Base-by-base conservation (phyloP, 2,888 invertebrate genomes). In the Boloria selene region DNA sequence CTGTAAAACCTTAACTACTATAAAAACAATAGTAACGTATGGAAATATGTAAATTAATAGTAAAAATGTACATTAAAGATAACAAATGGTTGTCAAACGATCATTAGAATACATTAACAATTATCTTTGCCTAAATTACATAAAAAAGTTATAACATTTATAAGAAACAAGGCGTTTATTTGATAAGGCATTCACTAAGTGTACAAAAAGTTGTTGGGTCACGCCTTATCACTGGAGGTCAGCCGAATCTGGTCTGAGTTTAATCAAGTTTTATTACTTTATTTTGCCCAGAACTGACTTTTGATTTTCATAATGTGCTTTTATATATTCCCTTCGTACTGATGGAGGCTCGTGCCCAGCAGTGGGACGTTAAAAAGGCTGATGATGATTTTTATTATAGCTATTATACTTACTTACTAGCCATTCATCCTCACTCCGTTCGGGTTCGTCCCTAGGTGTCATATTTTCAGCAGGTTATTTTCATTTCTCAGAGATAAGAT, bases 201-300 rank as follows among this genome's bases (percentile, higher is more conserved):
- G 61, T 63, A 61, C 56, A 67, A 61, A 64, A 63, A 52, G 47
- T 38, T 55, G 45, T 53, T 52, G 50, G 68, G 67, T 69, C 71
- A 60, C 49, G 55, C 62, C 51, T 71, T 71, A 72, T 73, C 73
- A 56, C 22, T 22, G 13, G 56, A 66, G 68, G 68, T 68, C 70
- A 53, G 17, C 22, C 31, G 56, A 70, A 66, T 69, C 67, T 65
- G 52, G 68, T 65, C 67, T 64, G 51, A n/a, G 52, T 50, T 62
- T 55, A 64, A 38, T 60, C 56, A 60, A 42, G 16, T 54, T 51
- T 67, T 65, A 68, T 67, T 67, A 49, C 61, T 70, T 68, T 49
- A 69, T 64, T 66, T 65, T 64, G 54, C 42, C 52, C 58, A 50
- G 63, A 59, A 38, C 50, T 13, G 31, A 59, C 14, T 18, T 50